Evolutionary conservation across 2,113 vertebrate species (phyloP), one percentile per base, ranked within the genome.

Genomic region (Etia nguti): DNA sequence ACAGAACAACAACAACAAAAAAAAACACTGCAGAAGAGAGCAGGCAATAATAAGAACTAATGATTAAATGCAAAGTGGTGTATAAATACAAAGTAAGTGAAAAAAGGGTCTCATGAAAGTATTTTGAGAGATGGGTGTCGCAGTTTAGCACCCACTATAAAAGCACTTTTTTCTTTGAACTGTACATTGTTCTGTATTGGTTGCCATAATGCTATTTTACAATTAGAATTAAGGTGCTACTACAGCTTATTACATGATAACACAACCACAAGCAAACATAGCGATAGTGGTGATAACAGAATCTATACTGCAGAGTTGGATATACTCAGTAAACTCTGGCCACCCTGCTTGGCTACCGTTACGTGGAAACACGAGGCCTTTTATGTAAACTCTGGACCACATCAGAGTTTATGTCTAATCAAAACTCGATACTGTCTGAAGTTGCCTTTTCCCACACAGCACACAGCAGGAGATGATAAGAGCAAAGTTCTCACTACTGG

Each of bases 1-100:
- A 8, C 31, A 12, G 31, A n/a, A 12, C 31, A 12, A n/a, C n/a
- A n/a, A n/a, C n/a, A n/a, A 62, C n/a, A 65, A 7, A 62, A 12
- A 1, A 36, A 62, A 36, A 36, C 31, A 36, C 1, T 36, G 31
- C 0, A 0, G 60, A 65, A n/a, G 36, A 65, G 20, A 65, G 18
- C 60, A 38, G 20, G 20, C 34, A 0, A 0, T 13, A n/a, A 65
- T 65, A 65, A 38, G 34, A 65, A 65, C 34, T 68, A 5, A 68
- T 38, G 11, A 22, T 38, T 68, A 68, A 38, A 68, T 20, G 34
- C 2, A 68, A 68, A 38, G 11, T 68, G 11, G 11, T 22, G 60
- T 38, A 68, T 68, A 68, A 68, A 68, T 20, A 68, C 34, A 38
- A 68, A 68, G 60, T 68, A 22, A 68, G 20, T 13, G 34, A 5